A percentile compares a stretch with the other conserved stretches of the same genome.
Conservation (phyloP, 2,113 vertebrate genomes). For the Haliaeetus leucogaster region DNA sequence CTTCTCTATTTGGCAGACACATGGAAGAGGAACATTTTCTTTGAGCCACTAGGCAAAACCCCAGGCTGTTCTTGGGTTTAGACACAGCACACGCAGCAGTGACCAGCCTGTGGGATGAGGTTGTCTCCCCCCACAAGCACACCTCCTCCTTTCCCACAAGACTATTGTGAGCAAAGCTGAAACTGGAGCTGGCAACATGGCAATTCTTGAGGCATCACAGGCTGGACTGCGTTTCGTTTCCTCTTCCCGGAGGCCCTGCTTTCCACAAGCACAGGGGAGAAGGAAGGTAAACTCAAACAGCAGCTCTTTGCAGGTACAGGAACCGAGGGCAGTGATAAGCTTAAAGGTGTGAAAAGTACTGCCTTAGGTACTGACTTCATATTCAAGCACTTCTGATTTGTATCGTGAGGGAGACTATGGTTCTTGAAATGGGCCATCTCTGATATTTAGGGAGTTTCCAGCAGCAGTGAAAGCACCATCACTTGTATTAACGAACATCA, state of each 20-base stretch:
- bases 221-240: not conserved
- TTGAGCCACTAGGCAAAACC: not conserved
- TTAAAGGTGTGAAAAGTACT: not conserved
- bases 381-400: not conserved
- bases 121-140: not conserved
- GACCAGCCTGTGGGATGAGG: not conserved
- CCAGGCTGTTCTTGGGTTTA: too few relatives aligned
- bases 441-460: not conserved
- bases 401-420: not conserved
- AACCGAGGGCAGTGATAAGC: not conserved
- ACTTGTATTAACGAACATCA: not conserved
- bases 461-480: not conserved
- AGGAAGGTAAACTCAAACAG: not conserved
- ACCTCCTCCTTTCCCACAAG: not conserved
- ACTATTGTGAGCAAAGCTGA: not conserved
- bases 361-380: not conserved
- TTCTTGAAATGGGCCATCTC: not conserved
- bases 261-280: not conserved
- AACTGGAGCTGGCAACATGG: not conserved
- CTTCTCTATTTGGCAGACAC: not conserved
- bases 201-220: not conserved
- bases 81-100: not conserved
- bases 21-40: not conserved
- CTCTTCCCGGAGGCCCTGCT: not conserved
- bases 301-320: not conserved